Evolutionary conservation across 1,140 invertebrate species (phyloP), one percentile per base, ranked within the genome.

Genomic region (Pentalonia nigronervosa): DNA sequence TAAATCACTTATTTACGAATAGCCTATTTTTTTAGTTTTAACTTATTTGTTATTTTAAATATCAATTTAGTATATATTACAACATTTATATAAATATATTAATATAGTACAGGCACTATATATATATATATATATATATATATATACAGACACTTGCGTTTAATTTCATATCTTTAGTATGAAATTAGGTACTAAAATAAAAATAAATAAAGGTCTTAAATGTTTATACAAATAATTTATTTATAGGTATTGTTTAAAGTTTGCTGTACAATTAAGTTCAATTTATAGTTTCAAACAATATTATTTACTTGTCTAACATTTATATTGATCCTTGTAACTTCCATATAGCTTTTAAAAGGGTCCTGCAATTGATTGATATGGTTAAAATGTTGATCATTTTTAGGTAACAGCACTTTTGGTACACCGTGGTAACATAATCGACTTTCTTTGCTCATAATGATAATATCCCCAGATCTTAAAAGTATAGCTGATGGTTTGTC

Each of bases 361-460:
- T 47, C 23, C 48, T 34, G 25, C 92, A 83, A 93, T 2, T 53
- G 83, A 56, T 94, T 94, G 60, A 95, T 95, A 56, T 95, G 94
- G 2, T 95, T 56, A 60, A 94, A 94, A 94, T 95, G 76, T 90
- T 94, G 88, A 89, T 95, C 93, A 30, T 94, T 94, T 36, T 95
- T 83, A 7, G 95, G 94, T 93, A 95, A 94, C 84, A 98, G 94
- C 94, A 98, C 97, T 95, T 96, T 97, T 47, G 98, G 98, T 4
- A 98, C 96, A 23, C 97, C 98, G 95, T 99, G 98, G 95, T 98
- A 98, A 91, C 96, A 97, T 4, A 97, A 95, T 92, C 98, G 95
- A 2, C 97, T 97, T 94, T 96, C 95, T 94, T 96, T 96, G 17
- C 97, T 97, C 98, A 99, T 98, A 1, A 98, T 95, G 9, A 98